phyloP scores from a whole-genome alignment of 2,888 invertebrate genomes.

The Mellilla xanthometata region DNA sequence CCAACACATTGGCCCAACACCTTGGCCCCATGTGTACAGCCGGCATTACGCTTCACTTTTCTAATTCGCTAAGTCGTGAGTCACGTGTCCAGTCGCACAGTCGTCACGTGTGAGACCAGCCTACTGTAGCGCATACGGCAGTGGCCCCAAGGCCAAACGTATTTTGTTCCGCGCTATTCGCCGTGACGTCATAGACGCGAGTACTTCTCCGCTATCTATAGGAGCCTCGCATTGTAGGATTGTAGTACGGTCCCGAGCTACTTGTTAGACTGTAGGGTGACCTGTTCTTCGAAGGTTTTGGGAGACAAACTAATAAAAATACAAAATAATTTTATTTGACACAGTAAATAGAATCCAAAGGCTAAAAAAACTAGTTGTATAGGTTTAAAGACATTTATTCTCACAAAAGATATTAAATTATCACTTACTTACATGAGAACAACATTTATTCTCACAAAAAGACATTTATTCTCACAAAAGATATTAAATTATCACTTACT shows the following conservation, averaged over 20 bases:
- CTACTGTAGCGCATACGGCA: conserved; percentile 57
- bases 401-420: too few relatives aligned
- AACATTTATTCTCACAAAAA: too few relatives aligned
- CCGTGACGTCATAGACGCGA: conserved; percentile 65
- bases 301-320: too few relatives aligned
- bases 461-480: too few relatives aligned
- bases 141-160: conserved; percentile 69
- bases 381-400: too few relatives aligned
- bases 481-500: too few relatives aligned
- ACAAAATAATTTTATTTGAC: too few relatives aligned
- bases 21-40: too few relatives aligned
- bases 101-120: conserved; percentile 42
- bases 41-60: background rate
- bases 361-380: too few relatives aligned
- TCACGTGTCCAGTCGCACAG: conserved; percentile 26
- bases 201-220: conserved; percentile 59
- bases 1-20: too few relatives aligned
- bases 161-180: conserved; percentile 73
- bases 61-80: background rate
- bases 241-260: conserved; percentile 10
- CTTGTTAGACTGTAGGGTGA: conserved; percentile 10
- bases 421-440: too few relatives aligned
- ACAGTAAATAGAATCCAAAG: too few relatives aligned
- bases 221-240: conserved; percentile 39
- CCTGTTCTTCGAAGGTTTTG: background rate